A percentile compares a stretch with the other conserved stretches of the same genome.
These are phyloP conservation scores for Adrianichthys oophorus DNA, from an alignment of 2,797 vertebrate genomes.

Conservation along the genomic window DNA sequence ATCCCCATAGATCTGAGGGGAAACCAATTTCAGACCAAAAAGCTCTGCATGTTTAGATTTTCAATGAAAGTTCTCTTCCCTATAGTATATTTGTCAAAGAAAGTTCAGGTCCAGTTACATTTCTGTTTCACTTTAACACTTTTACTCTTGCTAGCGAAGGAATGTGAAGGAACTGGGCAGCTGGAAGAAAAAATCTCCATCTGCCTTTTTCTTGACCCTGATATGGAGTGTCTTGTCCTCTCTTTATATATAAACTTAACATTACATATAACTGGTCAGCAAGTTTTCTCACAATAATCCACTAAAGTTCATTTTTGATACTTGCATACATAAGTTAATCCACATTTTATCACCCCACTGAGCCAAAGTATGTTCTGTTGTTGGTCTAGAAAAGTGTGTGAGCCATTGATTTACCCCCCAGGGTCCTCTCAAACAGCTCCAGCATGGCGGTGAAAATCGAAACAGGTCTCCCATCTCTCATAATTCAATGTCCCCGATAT, in stretches of 20 bases:
- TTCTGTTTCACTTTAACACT: no score
- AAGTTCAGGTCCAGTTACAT: no score
- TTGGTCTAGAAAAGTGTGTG: conserved; percentile 53
- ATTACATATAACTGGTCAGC: not conserved
- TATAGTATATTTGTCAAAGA: no score
- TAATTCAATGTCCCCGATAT: conserved; percentile 67
- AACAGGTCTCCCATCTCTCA: conserved; percentile 54
- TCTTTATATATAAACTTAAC: no score
- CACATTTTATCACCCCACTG: conserved; percentile 51
- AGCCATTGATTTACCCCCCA: conserved; percentile 43
- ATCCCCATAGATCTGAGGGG: conserved; percentile 19
- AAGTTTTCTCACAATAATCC: conserved; percentile 18
- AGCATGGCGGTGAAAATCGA: conserved; percentile 59
- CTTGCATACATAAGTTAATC: conserved; percentile 40
- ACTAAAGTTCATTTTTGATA: conserved; percentile 42
- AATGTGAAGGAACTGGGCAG: no score
- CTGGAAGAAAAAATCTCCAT: no score
- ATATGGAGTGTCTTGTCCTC: no score
- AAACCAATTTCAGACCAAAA: conserved; percentile 19
- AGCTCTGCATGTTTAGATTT: conserved; percentile 1
- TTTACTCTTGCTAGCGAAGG: no score
- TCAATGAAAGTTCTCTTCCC: no score
- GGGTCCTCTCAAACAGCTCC: conserved; percentile 51
- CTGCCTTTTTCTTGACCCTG: no score
- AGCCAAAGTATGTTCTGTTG: conserved; percentile 51